Percentiles rank a stretch among this genome's conserved stretches.
These are phyloP conservation scores for Macaria liturata DNA, from an alignment of 2,888 invertebrate species.

Conservation along the genomic window DNA sequence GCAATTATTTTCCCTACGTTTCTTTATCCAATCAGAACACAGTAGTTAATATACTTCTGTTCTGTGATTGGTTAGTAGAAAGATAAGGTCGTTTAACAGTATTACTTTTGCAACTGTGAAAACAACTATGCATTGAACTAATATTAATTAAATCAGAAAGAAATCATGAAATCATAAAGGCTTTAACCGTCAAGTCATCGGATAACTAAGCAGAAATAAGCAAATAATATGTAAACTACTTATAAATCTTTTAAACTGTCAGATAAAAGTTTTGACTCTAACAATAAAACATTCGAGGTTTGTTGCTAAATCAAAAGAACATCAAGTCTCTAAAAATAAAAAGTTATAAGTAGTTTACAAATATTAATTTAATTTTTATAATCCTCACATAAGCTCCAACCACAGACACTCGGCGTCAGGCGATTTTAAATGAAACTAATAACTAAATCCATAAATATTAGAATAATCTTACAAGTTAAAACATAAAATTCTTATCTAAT, in stretches of 20 bases:
- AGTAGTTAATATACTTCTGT: too few species aligned
- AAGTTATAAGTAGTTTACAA: slow-evolving; percentile 23
- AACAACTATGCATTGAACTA: too few species aligned
- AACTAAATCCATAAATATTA: slow-evolving; percentile 60
- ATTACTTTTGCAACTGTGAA: too few species aligned
- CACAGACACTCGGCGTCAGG: slow-evolving; percentile 55
- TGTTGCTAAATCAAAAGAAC: too few species aligned
- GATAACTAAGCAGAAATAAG: slow-evolving; percentile 33
- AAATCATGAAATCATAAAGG: too few species aligned
- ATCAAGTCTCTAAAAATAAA: too few species aligned
- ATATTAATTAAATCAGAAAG: background rate
- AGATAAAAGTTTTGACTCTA: too few species aligned
- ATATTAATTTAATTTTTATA: slow-evolving; percentile 47
- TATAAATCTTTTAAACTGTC: slow-evolving; percentile 20
- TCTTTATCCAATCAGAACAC: too few species aligned
- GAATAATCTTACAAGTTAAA: slow-evolving; percentile 49
- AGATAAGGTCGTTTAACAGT: too few species aligned
- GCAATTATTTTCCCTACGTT: too few species aligned
- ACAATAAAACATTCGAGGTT: too few species aligned
- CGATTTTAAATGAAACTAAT: slow-evolving; percentile 53
- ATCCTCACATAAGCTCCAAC: slow-evolving; percentile 66
- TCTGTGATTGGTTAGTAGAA: too few species aligned
- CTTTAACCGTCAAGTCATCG: slow-evolving; percentile 6
- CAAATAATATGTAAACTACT: slow-evolving; percentile 20
- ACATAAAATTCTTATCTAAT: slow-evolving; percentile 50